Base-by-base conservation (phyloP, 2,888 invertebrate genomes). In the Hypselothyrea guttata region DNA sequence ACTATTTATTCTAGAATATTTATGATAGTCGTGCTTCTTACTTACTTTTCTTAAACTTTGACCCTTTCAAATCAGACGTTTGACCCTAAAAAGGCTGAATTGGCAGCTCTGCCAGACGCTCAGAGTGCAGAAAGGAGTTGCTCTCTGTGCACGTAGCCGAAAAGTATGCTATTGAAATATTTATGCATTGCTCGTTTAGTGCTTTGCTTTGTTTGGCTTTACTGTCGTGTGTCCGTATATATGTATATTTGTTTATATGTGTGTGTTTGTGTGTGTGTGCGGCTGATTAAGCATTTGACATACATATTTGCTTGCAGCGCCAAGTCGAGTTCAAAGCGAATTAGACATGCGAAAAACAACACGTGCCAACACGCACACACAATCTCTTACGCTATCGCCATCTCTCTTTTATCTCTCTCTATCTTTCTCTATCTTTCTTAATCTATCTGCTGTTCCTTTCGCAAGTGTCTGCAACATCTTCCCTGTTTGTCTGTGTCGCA, bases 81-180 rank as follows among this genome's bases (percentile, higher is more conserved):
- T n/a, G n/a, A n/a, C n/a, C n/a, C n/a, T n/a, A n/a, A n/a, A n/a
- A n/a, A n/a, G n/a, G n/a, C n/a, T n/a, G n/a, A n/a, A n/a, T n/a
- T n/a, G n/a, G n/a, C n/a, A n/a, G n/a, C n/a, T n/a, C n/a, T n/a
- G n/a, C n/a, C n/a, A n/a, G n/a, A n/a, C n/a, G n/a, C n/a, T n/a
- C 11, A 12, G 8, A 22, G 13, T 44, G 16, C 9, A 12, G n/a
- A 8, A n/a, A 45, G 31, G 41, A 22, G 41, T 42, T 42, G 31
- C 18, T 44, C 49, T 38, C 35, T 38, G 41, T 64, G 85, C 78
- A 78, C 85, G 78, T 78, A 74, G 64, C 69, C 72, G 56, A 75
- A 85, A 79, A 75, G 86, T 79, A 83, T 79, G 79, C 79, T 79
- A 75, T 81, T 83, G 81, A 85, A 79, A 81, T 79, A 83, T 85